These are phyloP conservation scores for Stenichneumon culpator DNA, from an alignment of 2,888 invertebrate species.

Conservation along the genomic window DNA sequence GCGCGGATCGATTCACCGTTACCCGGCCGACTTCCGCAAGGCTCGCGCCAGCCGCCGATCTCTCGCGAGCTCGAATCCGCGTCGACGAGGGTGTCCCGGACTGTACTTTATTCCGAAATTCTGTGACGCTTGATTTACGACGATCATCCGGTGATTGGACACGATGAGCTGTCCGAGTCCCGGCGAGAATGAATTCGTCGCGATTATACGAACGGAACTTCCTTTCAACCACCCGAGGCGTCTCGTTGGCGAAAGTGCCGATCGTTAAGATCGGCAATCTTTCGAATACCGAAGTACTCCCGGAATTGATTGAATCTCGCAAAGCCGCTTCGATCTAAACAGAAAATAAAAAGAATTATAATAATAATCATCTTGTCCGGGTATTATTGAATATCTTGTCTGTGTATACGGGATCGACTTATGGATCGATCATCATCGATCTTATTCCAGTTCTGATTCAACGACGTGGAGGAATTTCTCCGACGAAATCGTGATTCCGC, in stretches of 20 bases:
- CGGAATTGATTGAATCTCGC: conserved; percentile 55
- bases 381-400: conserved; percentile 2
- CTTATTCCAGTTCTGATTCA: conserved; percentile 52
- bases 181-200: conserved; percentile 40
- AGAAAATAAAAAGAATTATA: conserved; percentile 15
- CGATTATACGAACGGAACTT: conserved; percentile 16
- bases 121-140: conserved; percentile 51
- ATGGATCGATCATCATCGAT: conserved; percentile 59
- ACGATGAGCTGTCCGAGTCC: conserved; percentile 35
- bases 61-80: conserved; percentile 9
- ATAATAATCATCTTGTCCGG: background rate
- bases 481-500: conserved; percentile 61
- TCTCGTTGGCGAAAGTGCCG: conserved; percentile 62
- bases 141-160: conserved; percentile 48
- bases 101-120: conserved; percentile 36
- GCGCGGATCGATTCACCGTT: conserved; percentile 74
- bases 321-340: background rate
- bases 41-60: conserved; percentile 40
- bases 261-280: conserved; percentile 49
- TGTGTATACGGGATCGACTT: conserved; percentile 3
- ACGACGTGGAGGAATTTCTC: conserved; percentile 49
- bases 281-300: conserved; percentile 28
- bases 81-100: conserved; percentile 12
- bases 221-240: conserved; percentile 1
- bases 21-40: conserved; percentile 76